Conservation (phyloP, 2,888 invertebrate species). For the Lasioglossum malachurum region DNA sequence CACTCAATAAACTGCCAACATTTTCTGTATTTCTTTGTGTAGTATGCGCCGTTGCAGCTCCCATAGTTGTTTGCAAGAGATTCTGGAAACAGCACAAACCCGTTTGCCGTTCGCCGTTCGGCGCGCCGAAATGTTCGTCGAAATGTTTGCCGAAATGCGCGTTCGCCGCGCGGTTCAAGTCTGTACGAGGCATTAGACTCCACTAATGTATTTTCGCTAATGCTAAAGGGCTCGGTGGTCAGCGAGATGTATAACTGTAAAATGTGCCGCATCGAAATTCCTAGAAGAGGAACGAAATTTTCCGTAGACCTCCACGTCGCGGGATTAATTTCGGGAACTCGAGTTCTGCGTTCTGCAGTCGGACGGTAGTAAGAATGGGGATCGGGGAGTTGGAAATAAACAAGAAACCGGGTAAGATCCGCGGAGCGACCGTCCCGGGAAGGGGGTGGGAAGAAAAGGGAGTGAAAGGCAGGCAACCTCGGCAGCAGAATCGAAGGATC, state of each 20-base stretch:
- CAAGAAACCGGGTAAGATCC: not conserved
- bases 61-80: no score
- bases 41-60: no score
- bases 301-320: not conserved
- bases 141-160: no score
- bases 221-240: no score
- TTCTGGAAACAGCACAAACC: no score
- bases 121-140: no score
- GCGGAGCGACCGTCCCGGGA: not conserved
- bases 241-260: not conserved
- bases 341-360: not conserved
- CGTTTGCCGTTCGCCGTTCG: no score
- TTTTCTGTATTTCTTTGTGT: no score
- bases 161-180: no score
- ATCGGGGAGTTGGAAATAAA: not conserved
- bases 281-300: not conserved
- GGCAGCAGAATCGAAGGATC: not conserved
- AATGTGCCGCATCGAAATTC: not conserved
- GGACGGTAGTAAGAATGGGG: not conserved
- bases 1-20: no score
- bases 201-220: not conserved
- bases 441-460: not conserved
- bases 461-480: slow-evolving; percentile 4
- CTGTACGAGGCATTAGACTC: no score
- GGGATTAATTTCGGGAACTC: not conserved